A percentile compares a stretch with the other conserved stretches of the same genome.
Evolutionary conservation across 2,113 vertebrate species (phyloP).

Genomic region (Ardeotis arabs): DNA sequence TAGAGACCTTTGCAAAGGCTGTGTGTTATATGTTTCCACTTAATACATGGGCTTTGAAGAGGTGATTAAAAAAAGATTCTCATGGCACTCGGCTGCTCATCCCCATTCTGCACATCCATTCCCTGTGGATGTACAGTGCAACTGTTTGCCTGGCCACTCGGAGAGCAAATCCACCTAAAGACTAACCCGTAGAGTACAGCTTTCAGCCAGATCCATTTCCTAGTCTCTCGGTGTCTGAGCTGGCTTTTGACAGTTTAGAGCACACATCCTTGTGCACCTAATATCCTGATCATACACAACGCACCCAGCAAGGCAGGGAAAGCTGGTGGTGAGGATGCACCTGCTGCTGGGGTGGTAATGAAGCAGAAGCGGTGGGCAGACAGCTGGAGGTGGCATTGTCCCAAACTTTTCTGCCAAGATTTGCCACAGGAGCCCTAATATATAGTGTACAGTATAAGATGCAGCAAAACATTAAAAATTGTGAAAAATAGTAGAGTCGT

Average conservation of each 20-base stretch:
- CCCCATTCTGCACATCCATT: neutral
- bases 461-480: neutral
- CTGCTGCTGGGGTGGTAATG: neutral
- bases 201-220: neutral
- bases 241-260: neutral
- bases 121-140: neutral
- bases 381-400: neutral
- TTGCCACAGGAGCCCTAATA: neutral
- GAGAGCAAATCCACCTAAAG: neutral
- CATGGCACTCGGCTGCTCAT: neutral
- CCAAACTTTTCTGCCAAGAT: neutral
- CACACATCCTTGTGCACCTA: fast-evolving
- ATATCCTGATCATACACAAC: neutral
- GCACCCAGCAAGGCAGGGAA: neutral
- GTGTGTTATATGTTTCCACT: neutral
- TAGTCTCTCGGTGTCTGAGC: neutral
- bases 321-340: neutral
- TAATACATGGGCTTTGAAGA: neutral
- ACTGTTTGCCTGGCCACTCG: neutral
- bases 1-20: neutral
- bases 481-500: neutral
- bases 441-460: neutral
- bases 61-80: neutral
- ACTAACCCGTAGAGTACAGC: neutral
- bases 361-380: neutral